Base-by-base conservation (phyloP, 2,888 invertebrate genomes). In the Drosophila nigricruria region DNA sequence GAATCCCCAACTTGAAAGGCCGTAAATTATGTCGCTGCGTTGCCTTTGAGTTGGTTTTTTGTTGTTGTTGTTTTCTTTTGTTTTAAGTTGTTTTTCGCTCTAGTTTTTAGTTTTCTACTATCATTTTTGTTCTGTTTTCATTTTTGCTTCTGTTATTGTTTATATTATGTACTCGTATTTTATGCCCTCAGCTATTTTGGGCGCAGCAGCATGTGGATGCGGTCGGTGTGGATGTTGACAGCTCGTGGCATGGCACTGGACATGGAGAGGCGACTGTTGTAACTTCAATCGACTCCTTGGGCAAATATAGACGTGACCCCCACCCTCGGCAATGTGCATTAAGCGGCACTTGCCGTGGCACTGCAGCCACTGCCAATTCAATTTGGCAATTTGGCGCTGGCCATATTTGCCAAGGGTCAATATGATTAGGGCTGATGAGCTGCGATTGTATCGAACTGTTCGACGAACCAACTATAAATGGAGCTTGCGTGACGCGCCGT, bases 361-460 rank as follows among this genome's bases (percentile, higher is more conserved):
- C 58, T 30, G 70, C 65, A 45, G 3, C 23, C 23, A 30, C 27
- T 30, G 38, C 42, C 79, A 80, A 66, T 75, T 80, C 77, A 79
- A 77, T 80, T 74, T 88, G 43, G 74, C 77, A 65, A 74, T 80
- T 80, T 88, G 43, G 73, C 79, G 66, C 69, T 4, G 61, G 61
- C 52, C 60, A 43, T 90, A 79, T 89, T 89, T 91, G 79, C 71
- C 23, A 16, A 45, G 30, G 45, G 90, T 91, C 87, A 91, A 91
- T 86, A 90, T 90, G 88, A 85, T 91, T 91, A 78, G 52, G 42
- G 73, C 70, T 87, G 78, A 83, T 80, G 80, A 58, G 49, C 66
- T 72, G 77, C 58, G 79, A 82, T 85, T 79, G 67, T 70, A 73
- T 74, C 77, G 79, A 69, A 81, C 12, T 59, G 32, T 45, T 50